A percentile compares a stretch with the other conserved stretches of the same genome.
phyloP scores from a whole-genome alignment of 2,888 invertebrate genomes.

The Xiphydria camelus region DNA sequence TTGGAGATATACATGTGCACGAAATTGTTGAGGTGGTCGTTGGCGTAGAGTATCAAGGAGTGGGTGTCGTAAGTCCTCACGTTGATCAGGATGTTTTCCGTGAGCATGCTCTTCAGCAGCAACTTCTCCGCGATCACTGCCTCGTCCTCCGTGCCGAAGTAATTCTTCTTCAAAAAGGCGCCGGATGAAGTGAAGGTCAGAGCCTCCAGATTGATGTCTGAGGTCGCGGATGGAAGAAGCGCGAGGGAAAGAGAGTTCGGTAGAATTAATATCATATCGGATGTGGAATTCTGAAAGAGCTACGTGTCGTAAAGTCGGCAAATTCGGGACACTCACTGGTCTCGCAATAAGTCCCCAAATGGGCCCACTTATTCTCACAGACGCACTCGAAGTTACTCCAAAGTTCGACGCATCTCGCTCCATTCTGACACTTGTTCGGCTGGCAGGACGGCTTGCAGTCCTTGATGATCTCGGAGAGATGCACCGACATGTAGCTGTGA shows the following conservation, averaged over 20 bases:
- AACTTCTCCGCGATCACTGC: conserved; percentile 64
- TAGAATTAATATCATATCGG: conserved; percentile 28
- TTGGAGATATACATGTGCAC: conserved; percentile 84
- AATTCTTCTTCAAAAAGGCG: conserved; percentile 80
- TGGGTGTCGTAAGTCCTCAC: conserved; percentile 83
- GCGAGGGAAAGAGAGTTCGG: too few species aligned
- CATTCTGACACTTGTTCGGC: conserved; percentile 91
- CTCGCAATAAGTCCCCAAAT: conserved; percentile 87
- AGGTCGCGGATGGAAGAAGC: too few species aligned
- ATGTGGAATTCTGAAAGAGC: too few species aligned
- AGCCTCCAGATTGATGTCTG: conserved; percentile 89
- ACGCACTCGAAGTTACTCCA: conserved; percentile 93
- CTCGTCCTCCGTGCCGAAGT: conserved; percentile 66
- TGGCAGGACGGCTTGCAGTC: conserved; percentile 94
- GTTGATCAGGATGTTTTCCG: conserved; percentile 83
- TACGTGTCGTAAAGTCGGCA: background rate
- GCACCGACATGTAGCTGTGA: conserved; percentile 90
- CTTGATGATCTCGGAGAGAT: conserved; percentile 87
- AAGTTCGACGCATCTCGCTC: conserved; percentile 84
- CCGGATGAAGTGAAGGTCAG: conserved; percentile 83
- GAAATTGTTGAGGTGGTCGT: conserved; percentile 92
- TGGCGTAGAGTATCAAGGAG: conserved; percentile 84
- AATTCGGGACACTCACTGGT: conserved; percentile 68
- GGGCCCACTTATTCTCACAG: conserved; percentile 91
- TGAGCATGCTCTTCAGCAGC: conserved; percentile 73